phyloP scores from a whole-genome alignment of 2,113 vertebrate species.

The Solenodon paradoxus region DNA sequence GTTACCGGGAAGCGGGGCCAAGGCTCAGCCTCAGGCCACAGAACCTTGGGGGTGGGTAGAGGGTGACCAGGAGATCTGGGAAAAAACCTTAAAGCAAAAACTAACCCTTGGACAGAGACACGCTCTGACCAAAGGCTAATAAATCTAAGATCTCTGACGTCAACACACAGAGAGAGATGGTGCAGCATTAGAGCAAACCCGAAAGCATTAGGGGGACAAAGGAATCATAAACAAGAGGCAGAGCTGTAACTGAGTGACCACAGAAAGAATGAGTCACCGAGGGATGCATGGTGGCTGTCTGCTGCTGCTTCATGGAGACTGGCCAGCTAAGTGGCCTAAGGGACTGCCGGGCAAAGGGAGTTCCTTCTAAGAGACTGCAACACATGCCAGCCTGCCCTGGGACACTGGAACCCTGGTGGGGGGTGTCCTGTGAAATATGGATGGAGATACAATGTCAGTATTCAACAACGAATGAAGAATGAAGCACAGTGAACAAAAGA shows the following conservation, averaged over 20 bases:
- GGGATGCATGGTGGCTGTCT: rapidly evolving
- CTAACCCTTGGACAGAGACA: not conserved
- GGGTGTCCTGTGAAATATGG: no score
- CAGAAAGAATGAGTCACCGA: conserved; percentile 27
- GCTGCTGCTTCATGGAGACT: not conserved
- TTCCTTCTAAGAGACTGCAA: not conserved
- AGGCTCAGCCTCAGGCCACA: not conserved
- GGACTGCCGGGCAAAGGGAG: not conserved
- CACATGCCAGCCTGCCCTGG: no score
- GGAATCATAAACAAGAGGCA: not conserved
- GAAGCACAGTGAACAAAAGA: no score
- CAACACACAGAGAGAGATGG: not conserved
- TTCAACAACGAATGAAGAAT: no score
- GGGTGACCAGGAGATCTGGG: not conserved
- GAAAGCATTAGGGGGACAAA: not conserved
- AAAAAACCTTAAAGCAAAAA: not conserved
- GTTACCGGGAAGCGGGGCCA: not conserved
- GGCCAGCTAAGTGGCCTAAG: not conserved
- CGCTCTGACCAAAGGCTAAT: not conserved
- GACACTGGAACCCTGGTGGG: no score
- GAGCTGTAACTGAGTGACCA: not conserved
- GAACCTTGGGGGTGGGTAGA: not conserved
- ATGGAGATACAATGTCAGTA: no score
- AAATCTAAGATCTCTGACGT: rapidly evolving
- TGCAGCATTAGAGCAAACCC: not conserved